Evolutionary conservation across 2,888 invertebrate species (phyloP).

Genomic region (Phengaris arion): DNA sequence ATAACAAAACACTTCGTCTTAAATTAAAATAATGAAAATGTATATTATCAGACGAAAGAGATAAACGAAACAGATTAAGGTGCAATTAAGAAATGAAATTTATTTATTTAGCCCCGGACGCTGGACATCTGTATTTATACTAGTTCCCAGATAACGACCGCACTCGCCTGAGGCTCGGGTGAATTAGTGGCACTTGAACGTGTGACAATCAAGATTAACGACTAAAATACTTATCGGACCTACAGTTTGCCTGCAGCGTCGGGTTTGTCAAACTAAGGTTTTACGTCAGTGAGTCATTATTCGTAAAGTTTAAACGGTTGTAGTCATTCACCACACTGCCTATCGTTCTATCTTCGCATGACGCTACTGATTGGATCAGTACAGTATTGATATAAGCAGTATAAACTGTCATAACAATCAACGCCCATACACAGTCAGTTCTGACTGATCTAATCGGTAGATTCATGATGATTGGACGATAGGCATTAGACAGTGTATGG

Average conservation of each 20-base stretch:
- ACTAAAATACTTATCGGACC: neutral
- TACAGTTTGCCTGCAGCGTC: neutral
- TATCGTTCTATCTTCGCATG: too few species aligned
- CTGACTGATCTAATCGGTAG: too few species aligned
- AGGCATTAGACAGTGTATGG: too few species aligned
- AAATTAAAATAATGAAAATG: neutral
- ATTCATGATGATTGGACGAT: too few species aligned
- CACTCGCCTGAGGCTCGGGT: slow-evolving; percentile 10
- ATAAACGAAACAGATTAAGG: slow-evolving; percentile 13
- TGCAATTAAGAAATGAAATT: slow-evolving; percentile 26
- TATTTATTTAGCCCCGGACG: slow-evolving; percentile 22
- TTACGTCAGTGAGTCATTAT: too few species aligned
- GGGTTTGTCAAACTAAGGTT: neutral
- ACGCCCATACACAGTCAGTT: too few species aligned
- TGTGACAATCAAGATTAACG: slow-evolving; percentile 29
- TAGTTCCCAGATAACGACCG: slow-evolving; percentile 15
- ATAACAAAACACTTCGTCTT: neutral
- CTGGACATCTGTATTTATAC: slow-evolving; percentile 25
- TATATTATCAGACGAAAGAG: neutral
- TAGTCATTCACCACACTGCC: too few species aligned
- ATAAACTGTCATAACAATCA: too few species aligned
- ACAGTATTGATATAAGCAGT: too few species aligned
- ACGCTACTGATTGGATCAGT: too few species aligned
- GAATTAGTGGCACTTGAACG: slow-evolving; percentile 28
- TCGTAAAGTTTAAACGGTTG: too few species aligned